Percentiles rank a stretch among this genome's conserved stretches.
These are phyloP conservation scores for Plebejus anna DNA, from an alignment of 2,888 invertebrate species.

Conservation along the genomic window DNA sequence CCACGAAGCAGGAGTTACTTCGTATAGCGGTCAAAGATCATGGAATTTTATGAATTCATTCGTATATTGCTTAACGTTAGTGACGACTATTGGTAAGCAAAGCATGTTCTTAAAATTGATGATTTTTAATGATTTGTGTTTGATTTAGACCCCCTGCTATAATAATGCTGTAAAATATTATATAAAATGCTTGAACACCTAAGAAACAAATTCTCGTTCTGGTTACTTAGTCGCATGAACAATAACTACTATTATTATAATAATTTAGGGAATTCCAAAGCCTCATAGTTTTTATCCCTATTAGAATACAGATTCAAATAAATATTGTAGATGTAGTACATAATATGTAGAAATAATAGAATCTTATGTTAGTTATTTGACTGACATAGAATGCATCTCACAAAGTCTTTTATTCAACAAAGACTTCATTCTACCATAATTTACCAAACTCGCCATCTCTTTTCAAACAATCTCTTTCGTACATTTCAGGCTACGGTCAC, in stretches of 20 bases:
- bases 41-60: slow-evolving; percentile 95
- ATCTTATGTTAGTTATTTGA: background rate
- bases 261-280: no score
- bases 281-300: no score
- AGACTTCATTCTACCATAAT: background rate
- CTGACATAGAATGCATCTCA: background rate
- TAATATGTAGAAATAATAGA: no score
- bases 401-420: background rate
- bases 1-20: slow-evolving; percentile 90
- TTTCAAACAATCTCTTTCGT: slow-evolving; percentile 4
- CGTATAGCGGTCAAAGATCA: slow-evolving; percentile 90
- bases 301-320: no score
- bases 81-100: slow-evolving; percentile 92
- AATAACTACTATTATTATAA: no score
- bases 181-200: background rate
- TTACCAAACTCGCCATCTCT: background rate
- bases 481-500: slow-evolving; percentile 95
- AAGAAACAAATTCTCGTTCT: no score
- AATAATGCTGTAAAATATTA: background rate
- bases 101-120: slow-evolving; percentile 33
- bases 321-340: no score
- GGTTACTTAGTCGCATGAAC: no score
- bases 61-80: slow-evolving; percentile 90
- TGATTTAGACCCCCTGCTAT: background rate
- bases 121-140: background rate